Base-by-base conservation (phyloP, 2,888 invertebrate species). In the Steinernema scapterisci region DNA sequence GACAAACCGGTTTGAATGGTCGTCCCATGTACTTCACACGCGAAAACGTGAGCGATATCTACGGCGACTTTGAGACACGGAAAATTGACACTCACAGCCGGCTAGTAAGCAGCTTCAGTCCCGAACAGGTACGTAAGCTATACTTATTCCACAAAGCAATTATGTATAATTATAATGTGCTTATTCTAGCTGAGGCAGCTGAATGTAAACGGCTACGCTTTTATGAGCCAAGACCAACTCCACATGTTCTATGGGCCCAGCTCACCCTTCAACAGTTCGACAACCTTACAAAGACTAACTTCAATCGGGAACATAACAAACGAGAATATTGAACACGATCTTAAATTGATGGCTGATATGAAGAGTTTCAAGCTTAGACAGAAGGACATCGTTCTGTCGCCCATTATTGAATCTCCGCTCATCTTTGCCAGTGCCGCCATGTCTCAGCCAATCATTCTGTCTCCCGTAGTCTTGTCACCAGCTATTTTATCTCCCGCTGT, bases 191-290 rank as follows among this genome's bases (percentile, higher is more conserved):
- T 80, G 51, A 51, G 76, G 13, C 77, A 83, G 21, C 78, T 85
- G 76, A 85, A 83, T 73, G 13, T 72, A 38, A 81, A 80, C 9
- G 85, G 85, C 44, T 85, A 80, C 76, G 75, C 83, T 9, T 79
- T 83, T 13, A 77, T 85, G 77, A 79, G 48, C 1, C 44, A 48
- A 0, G 76, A 80, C 11, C 85, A 85, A 71, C 72, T 84, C 45
- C 71, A 80, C 9, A 9, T 81, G 43, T 51, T 85, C 43, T 85
- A 85, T 72, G 85, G 85, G 0, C 71, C 72, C 9, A 70, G 56
- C 27, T 85, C 85, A 5, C 78, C 80, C 1, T 80, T 75, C 74
- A 70, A 74, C 54, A 78, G 82, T 75, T 48, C 77, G 2, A 44
- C 78, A 38, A 70, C 78, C 23, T 44, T 83, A 31, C 43, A 31